phyloP scores from a whole-genome alignment of 2,113 vertebrate genomes.

The Apteryx mantelli region DNA sequence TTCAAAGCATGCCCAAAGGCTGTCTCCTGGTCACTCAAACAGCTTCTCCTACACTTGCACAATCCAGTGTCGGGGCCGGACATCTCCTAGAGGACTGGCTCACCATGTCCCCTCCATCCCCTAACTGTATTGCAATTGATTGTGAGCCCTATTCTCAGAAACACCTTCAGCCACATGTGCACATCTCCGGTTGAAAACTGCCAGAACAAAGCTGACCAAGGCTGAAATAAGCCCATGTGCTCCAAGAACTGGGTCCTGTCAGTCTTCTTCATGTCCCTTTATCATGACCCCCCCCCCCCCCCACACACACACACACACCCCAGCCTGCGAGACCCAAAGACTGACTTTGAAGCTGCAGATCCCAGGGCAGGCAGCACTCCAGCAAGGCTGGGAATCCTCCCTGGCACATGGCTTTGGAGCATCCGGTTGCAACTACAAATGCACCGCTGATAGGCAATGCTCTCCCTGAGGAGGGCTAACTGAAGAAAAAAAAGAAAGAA shows the following conservation, averaged over 20 bases:
- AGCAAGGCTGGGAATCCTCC: not conserved
- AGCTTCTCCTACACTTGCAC: not conserved
- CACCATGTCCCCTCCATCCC: not conserved
- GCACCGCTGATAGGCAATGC: not conserved
- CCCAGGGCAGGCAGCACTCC: not conserved
- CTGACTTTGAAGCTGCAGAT: not conserved
- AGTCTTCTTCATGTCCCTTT: not conserved
- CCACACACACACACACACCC: no score
- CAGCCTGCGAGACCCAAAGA: not conserved
- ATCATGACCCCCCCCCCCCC: no score
- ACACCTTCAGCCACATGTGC: rapidly evolving
- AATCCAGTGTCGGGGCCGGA: no score
- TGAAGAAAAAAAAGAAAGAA: no score
- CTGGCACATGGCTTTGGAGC: not conserved
- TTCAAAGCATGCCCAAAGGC: not conserved
- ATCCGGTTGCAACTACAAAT: not conserved
- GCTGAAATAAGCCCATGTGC: not conserved
- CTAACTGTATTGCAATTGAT: not conserved
- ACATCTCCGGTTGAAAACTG: no score
- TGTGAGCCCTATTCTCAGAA: not conserved
- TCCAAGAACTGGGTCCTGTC: not conserved
- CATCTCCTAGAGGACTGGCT: not conserved
- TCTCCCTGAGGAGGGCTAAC: not conserved
- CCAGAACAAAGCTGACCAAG: not conserved
- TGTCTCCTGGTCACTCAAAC: not conserved